Conservation (phyloP, 2,113 vertebrate genomes). For the Gadus chalcogrammus region DNA sequence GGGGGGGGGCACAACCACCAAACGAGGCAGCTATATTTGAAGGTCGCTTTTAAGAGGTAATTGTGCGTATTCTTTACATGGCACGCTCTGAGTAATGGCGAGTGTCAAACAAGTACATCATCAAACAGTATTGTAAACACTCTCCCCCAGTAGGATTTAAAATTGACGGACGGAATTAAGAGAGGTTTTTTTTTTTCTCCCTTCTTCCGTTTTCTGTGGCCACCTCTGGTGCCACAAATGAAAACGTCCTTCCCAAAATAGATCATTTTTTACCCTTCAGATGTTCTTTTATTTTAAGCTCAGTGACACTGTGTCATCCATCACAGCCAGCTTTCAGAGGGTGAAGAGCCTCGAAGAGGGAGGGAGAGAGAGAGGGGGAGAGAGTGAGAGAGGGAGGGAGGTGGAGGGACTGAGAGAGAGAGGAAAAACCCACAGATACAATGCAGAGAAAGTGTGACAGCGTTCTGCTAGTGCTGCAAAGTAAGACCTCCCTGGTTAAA, state of each 20-base stretch:
- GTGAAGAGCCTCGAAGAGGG: slow-evolving; percentile 48
- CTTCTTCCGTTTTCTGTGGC: slow-evolving; percentile 55
- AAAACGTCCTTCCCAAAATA: slow-evolving; percentile 75
- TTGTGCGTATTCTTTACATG: slow-evolving; percentile 53
- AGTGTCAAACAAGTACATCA: slow-evolving; percentile 53
- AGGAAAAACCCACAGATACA: slow-evolving; percentile 35
- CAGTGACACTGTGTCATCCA: slow-evolving; percentile 62
- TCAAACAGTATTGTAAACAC: slow-evolving; percentile 61
- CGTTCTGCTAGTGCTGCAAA: slow-evolving; percentile 29
- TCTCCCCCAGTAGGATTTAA: slow-evolving; percentile 60
- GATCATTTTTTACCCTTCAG: slow-evolving; percentile 69
- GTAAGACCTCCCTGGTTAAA: slow-evolving; percentile 50
- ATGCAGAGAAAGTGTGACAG: slow-evolving; percentile 49
- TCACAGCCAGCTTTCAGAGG: slow-evolving; percentile 62
- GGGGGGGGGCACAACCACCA: too few relatives aligned
- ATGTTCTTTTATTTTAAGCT: slow-evolving; percentile 73
- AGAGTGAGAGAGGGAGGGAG: too few relatives aligned
- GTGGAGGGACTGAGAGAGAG: too few relatives aligned
- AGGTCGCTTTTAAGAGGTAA: slow-evolving; percentile 36
- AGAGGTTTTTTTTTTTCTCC: background rate
- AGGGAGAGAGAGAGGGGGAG: too few relatives aligned
- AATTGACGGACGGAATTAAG: slow-evolving; percentile 48
- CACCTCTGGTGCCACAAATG: slow-evolving; percentile 65
- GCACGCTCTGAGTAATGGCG: slow-evolving; percentile 57
- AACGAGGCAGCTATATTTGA: slow-evolving; percentile 38